Percentiles rank a stretch among this genome's conserved stretches.
Evolutionary conservation across 2,797 vertebrate species (phyloP).

Genomic region (Urocyon cinereoargenteus): DNA sequence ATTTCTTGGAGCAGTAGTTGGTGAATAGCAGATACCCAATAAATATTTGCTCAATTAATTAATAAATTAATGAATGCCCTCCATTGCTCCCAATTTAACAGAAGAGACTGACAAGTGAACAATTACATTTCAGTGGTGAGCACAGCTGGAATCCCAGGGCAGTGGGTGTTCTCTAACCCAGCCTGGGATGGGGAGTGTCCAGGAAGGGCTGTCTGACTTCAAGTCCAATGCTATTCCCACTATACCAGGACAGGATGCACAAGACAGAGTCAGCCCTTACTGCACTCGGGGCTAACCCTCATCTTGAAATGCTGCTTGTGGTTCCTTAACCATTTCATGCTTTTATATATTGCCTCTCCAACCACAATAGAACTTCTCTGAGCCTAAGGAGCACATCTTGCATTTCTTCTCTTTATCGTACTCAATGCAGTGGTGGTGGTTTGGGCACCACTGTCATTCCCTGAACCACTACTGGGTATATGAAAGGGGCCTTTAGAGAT

Average conservation of each 20-base stretch:
- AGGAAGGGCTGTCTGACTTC: background rate
- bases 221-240: background rate
- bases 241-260: background rate
- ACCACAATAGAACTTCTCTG: conserved; percentile 17
- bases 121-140: background rate
- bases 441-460: background rate
- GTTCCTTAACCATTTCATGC: background rate
- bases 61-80: background rate
- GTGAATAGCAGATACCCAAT: background rate
- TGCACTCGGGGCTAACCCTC: background rate
- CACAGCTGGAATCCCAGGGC: background rate
- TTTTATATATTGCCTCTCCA: conserved; percentile 6
- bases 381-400: background rate
- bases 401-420: conserved; percentile 1
- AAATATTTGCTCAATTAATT: background rate
- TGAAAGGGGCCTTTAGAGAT: background rate
- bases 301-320: background rate
- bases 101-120: background rate
- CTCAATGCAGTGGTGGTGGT: background rate
- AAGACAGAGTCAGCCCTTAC: background rate
- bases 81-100: background rate
- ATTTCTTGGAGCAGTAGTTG: background rate
- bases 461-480: background rate
- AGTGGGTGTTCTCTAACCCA: background rate
- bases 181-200: background rate